Base-by-base conservation (phyloP, 1,140 invertebrate species). In the Ceratosolen solmsi region DNA sequence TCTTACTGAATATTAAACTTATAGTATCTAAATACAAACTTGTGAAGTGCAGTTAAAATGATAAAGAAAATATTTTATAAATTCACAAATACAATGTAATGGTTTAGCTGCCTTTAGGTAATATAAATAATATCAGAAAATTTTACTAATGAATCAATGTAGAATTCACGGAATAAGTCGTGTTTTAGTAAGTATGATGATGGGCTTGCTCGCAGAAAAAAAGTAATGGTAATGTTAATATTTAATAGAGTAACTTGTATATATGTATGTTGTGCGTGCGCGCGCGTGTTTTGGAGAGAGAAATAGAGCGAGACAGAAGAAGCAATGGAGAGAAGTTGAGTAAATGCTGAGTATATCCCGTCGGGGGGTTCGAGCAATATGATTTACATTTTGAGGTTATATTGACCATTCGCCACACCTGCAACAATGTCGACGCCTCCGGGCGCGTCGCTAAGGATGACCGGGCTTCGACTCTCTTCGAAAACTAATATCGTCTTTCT, bases 311-410 rank as follows among this genome's bases (percentile, higher is more conserved):
- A 41, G 36, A 41, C 15, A 33, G 76, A 7, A n/a, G 15, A 74
- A 68, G 27, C 15, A 46, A 36, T 5, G 20, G 54, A 30, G 51
- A 51, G 13, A 36, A 30, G 20, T 49, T 30, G 25, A n/a, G 73
- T 5, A 27, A 0, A 20, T 49, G n/a, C 51, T n/a, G 41, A 27
- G 70, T 49, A 11, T 49, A 41, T n/a, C 27, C 17, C 36, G n/a
- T n/a, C 15, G 77, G 49, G 65, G 83, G 70, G 86, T 86, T 87
- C 87, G 83, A 87, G 89, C 88, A 91, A 92, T 91, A 89, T 90
- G 89, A 92, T 92, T 91, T 92, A 92, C 91, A 92, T 92, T 91
- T 92, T 91, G 87, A 83, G 86, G 88, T 88, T 89, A 91, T 91
- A 92, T 91, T 90, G 91, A 91, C 90, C 90, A 92, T 92, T 92